Base-by-base conservation (phyloP, 2,113 vertebrate species). In the Micronycteris hirsuta region DNA sequence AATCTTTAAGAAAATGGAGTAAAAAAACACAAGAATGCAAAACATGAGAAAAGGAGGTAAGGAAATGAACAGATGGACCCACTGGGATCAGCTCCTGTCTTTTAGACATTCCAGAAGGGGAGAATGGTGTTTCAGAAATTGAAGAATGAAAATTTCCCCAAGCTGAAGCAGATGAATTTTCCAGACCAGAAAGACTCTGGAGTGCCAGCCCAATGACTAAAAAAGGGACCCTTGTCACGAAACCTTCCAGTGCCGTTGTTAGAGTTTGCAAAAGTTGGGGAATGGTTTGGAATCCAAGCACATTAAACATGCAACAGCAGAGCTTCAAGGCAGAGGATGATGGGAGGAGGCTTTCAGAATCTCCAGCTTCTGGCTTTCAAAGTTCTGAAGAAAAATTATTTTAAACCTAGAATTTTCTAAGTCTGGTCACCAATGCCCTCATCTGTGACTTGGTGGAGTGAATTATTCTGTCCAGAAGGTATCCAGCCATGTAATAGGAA, bases 341-440 rank as follows among this genome's bases (percentile, higher is more conserved):
- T 11, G 54, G 89, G 45, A 20, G 38, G 6, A 58, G 22, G 52
- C 54, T 45, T 45, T 43, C 68, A 45, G 5, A 20, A 6, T 52
- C 70, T 56, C 36, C 7, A 9, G 19, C 13, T 65, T 20, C 56
- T 13, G 24, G 20, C 58, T 49, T 83, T 83, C 41, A 9, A 43
- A 82, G 36, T 54, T 22, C 52, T 28, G n/a, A 56, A 52, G 47
- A 31, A 70, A 38, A 54, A 38, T 28, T 17, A 36, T 54, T 41
- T 84, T 11, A 38, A 58, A 78, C 52, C 49, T 89, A 58, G 86
- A 85, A 26, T 82, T 56, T 93, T 77, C 77, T 77, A 6, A 38
- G 38, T 22, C 14, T 31, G 17, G 24, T 65, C 36, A 49, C 67
- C 24, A 8, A 54, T 74, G 73, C 68, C 31, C 47, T 67, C 45